These are phyloP conservation scores for Sprattus sprattus DNA, from an alignment of 2,113 vertebrate genomes.

Conservation along the genomic window DNA sequence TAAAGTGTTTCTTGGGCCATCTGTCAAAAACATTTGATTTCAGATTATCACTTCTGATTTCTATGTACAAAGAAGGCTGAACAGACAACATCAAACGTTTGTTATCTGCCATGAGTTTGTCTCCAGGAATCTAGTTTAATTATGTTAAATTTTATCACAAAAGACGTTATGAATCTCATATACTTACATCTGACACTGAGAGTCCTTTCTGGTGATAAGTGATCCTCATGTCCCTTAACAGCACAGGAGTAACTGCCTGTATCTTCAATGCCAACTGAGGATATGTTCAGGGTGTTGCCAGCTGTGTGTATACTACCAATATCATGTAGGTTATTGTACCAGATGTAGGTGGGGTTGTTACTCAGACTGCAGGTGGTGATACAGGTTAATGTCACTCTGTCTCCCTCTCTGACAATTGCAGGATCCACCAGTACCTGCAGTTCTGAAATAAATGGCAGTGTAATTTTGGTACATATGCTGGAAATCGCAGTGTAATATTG, in stretches of 20 bases:
- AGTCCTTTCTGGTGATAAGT: neutral
- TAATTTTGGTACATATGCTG: no score
- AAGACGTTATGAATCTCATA: neutral
- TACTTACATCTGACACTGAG: constrained; percentile 27
- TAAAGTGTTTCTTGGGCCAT: neutral
- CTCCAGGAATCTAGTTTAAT: no score
- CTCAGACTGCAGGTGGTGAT: neutral
- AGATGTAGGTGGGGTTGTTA: constrained; percentile 18
- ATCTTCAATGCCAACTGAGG: neutral
- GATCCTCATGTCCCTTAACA: constrained; percentile 24
- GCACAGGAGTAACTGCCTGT: constrained; percentile 34
- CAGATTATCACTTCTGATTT: no score
- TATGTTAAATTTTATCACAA: neutral
- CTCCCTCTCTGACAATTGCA: neutral
- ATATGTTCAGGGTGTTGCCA: neutral
- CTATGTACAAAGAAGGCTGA: no score
- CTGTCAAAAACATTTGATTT: neutral
- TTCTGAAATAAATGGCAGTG: neutral
- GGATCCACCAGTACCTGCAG: neutral
- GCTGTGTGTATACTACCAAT: neutral
- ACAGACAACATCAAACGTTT: no score
- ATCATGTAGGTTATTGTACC: constrained; percentile 31
- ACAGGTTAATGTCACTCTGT: neutral
- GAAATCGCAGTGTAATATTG: no score
- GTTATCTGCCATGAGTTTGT: no score